phyloP scores from a whole-genome alignment of 2,113 vertebrate genomes.

The Tragelaphus scriptus region DNA sequence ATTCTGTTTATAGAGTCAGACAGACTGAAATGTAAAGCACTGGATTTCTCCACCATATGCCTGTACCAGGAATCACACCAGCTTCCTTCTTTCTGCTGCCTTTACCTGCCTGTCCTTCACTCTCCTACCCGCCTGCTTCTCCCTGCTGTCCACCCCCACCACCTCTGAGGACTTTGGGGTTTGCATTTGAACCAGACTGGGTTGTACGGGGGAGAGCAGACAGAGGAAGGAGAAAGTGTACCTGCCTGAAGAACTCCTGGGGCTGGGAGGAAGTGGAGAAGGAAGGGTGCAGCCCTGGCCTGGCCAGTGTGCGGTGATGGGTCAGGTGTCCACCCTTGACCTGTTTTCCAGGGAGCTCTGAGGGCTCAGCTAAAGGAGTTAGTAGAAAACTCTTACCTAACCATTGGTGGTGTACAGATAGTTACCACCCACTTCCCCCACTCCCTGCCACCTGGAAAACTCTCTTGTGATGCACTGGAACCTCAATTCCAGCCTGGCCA shows the following conservation, averaged over 20 bases:
- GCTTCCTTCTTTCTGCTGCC: neutral
- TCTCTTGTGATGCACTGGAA: neutral
- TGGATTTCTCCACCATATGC: neutral
- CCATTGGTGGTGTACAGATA: neutral
- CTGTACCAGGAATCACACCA: neutral
- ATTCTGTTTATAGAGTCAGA: conserved; percentile 18
- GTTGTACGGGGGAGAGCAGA: neutral
- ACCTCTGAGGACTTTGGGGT: neutral
- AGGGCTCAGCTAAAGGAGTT: neutral
- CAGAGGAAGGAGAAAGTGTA: neutral
- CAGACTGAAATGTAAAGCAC: neutral
- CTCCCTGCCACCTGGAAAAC: neutral
- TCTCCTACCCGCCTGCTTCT: neutral
- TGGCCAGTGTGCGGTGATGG: neutral
- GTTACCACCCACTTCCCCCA: neutral
- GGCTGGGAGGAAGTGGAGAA: neutral
- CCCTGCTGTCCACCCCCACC: neutral
- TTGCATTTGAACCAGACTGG: neutral
- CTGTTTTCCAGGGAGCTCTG: neutral
- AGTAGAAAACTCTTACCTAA: neutral
- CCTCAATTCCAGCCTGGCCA: neutral
- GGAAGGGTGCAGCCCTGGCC: neutral
- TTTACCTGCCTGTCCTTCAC: neutral
- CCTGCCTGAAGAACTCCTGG: neutral
- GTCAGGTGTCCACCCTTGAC: neutral